A percentile compares a stretch with the other conserved stretches of the same genome.
Conservation (phyloP, 23 tunicate genomes). For the Trididemnum miniatum region DNA sequence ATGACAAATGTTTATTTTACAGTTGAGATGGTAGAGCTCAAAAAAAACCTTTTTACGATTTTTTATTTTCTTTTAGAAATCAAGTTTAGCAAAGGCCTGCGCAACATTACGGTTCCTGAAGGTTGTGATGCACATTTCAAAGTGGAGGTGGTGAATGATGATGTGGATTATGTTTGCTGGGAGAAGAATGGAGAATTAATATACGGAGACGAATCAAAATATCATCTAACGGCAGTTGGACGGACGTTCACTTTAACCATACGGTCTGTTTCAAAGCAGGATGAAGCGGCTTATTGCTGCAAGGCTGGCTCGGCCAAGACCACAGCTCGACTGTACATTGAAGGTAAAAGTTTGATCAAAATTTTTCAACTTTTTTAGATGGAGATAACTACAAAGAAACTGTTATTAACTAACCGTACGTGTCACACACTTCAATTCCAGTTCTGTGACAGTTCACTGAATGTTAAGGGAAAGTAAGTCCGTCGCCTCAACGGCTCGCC, state of each 20-base stretch:
- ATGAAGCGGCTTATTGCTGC: constrained; percentile 85
- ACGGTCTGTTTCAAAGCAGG: constrained; percentile 43
- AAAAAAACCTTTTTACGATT: too few relatives aligned
- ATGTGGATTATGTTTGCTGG: constrained; percentile 62
- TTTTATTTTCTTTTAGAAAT: constrained; percentile 15
- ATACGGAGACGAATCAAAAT: constrained; percentile 37
- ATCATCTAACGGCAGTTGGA: constrained; percentile 21
- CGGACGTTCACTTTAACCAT: constrained; percentile 36
- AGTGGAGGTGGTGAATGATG: constrained; percentile 60
- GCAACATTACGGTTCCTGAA: constrained; percentile 82
- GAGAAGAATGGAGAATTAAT: constrained; percentile 67
- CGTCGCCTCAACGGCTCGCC: too few relatives aligned
- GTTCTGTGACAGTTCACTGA: too few relatives aligned
- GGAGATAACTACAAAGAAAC: too few relatives aligned
- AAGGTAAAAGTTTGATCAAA: too few relatives aligned
- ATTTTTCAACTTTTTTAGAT: too few relatives aligned
- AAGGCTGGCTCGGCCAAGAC: constrained; percentile 86
- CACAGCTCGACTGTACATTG: constrained; percentile 77
- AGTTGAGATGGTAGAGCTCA: too few relatives aligned
- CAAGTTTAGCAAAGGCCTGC: constrained; percentile 75
- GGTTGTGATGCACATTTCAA: constrained; percentile 72
- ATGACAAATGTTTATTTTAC: too few relatives aligned
- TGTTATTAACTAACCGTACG: too few relatives aligned
- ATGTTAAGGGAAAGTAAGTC: too few relatives aligned
- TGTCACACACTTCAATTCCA: too few relatives aligned